phyloP scores from a whole-genome alignment of 2,797 vertebrate species.

The Syngnathus rostellatus region DNA sequence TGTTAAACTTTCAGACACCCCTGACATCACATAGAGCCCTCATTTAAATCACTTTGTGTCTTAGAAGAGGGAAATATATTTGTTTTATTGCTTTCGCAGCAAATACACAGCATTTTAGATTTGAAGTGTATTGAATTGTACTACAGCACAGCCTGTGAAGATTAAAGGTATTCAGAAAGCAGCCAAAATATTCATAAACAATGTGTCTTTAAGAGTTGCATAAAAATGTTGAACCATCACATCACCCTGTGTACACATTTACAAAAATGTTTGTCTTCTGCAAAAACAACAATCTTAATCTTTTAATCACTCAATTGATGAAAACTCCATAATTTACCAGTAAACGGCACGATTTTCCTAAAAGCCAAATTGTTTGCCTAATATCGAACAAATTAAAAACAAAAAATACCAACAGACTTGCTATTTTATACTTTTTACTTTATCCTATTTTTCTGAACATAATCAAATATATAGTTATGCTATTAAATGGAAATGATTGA shows the following conservation, averaged over 20 bases:
- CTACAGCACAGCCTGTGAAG: not conserved
- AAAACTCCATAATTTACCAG: too few species aligned
- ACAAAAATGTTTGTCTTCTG: too few species aligned
- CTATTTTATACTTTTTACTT: too few species aligned
- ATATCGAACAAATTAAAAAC: too few species aligned
- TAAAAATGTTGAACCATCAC: not conserved
- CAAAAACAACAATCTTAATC: too few species aligned
- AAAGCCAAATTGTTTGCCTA: too few species aligned
- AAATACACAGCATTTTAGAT: not conserved
- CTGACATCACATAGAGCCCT: not conserved
- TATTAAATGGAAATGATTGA: not conserved
- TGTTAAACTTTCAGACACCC: slow-evolving; percentile 1
- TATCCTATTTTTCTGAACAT: too few species aligned
- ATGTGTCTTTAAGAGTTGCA: not conserved
- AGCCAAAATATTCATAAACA: not conserved
- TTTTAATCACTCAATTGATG: too few species aligned
- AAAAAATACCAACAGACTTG: too few species aligned
- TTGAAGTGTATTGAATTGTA: not conserved
- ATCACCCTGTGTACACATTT: too few species aligned
- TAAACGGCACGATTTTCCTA: too few species aligned
- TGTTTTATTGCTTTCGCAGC: not conserved
- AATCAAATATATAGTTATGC: too few species aligned
- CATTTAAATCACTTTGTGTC: not conserved
- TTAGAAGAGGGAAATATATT: not conserved
- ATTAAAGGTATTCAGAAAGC: not conserved